Evolutionary conservation across 2,113 vertebrate genomes (phyloP).

Genomic region (Aplodontia rufa): DNA sequence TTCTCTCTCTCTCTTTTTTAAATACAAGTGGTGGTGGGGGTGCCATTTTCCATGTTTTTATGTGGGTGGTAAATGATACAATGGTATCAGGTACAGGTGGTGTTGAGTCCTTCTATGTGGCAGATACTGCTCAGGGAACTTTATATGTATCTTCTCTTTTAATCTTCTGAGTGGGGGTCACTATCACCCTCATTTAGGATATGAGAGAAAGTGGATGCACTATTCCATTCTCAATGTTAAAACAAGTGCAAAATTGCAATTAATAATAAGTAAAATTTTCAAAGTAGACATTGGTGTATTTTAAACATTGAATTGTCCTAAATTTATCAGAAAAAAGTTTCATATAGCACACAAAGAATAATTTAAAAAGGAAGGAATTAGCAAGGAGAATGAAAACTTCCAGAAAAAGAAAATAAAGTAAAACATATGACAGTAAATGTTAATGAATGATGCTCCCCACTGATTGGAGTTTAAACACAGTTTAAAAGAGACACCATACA

Average conservation of each 20-base stretch:
- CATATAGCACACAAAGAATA: neutral
- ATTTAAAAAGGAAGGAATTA: neutral
- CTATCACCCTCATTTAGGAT: neutral
- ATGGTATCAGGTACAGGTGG: neutral
- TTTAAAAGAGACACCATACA: neutral
- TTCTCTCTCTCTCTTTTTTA: no score
- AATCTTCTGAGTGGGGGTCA: neutral
- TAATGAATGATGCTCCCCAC: neutral
- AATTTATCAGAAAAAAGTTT: neutral
- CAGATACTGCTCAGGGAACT: neutral
- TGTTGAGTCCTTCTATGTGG: neutral
- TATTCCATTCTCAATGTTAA: neutral
- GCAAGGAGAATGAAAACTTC: neutral
- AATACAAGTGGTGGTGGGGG: no score
- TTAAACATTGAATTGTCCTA: neutral
- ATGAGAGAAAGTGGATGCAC: neutral
- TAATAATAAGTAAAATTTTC: neutral
- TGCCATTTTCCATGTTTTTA: neutral
- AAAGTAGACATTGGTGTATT: neutral
- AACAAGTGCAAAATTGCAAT: neutral
- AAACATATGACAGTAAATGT: neutral
- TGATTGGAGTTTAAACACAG: neutral
- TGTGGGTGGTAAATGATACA: neutral
- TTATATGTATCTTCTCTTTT: neutral
- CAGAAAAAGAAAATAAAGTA: slow-evolving; percentile 7